phyloP scores from a whole-genome alignment of 2,113 vertebrate genomes.

The Oceanites oceanicus region DNA sequence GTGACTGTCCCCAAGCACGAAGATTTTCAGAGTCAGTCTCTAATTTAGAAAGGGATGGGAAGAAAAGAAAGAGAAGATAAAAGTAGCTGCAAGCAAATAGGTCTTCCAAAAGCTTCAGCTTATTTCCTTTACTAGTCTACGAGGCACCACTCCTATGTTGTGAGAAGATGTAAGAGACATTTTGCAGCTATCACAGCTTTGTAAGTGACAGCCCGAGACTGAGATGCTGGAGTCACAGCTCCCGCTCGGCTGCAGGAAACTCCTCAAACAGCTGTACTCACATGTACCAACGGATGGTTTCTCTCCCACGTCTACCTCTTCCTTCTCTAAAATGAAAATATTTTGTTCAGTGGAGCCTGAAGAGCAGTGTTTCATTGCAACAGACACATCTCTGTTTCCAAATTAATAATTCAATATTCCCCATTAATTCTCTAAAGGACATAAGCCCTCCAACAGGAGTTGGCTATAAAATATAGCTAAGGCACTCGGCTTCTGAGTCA shows the following conservation, averaged over 20 bases:
- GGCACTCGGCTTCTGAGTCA: not conserved
- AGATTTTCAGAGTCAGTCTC: not conserved
- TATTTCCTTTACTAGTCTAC: not conserved
- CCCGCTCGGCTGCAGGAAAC: accelerated
- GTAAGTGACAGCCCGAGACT: not conserved
- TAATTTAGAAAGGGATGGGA: not conserved
- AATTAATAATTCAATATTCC: not conserved
- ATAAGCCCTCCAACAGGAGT: not conserved
- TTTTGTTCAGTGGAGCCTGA: not conserved
- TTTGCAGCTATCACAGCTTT: not conserved
- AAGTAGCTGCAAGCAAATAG: not conserved
- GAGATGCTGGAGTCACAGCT: not conserved
- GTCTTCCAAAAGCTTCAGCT: not conserved
- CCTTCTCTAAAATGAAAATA: not conserved
- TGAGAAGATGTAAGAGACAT: not conserved
- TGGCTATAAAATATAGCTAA: not conserved
- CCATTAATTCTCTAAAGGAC: not conserved
- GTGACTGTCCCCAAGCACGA: not conserved
- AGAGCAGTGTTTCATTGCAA: not conserved
- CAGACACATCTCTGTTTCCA: not conserved
- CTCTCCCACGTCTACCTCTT: not conserved
- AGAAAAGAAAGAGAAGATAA: not conserved
- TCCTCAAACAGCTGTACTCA: not conserved
- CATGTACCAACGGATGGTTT: not conserved
- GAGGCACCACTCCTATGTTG: not conserved